Base-by-base conservation (phyloP, 2,797 vertebrate genomes). In the Mus caroli region DNA sequence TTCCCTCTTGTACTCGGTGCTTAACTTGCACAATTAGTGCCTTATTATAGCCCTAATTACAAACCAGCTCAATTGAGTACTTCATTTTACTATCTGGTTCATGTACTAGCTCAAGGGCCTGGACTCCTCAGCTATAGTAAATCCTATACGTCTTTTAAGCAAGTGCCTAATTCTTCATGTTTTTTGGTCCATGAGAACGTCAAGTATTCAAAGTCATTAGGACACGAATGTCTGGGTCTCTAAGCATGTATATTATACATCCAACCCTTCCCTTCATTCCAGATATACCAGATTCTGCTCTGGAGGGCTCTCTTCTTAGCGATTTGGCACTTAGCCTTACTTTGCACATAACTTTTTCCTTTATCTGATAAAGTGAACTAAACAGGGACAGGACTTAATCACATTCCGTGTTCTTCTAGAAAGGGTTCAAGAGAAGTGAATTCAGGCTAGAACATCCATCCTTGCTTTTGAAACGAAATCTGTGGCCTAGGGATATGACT, bases 41-140 rank as follows among this genome's bases (percentile, higher is more conserved):
- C 91, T 96, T 75, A 93, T 94, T 96, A 94, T 20, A 93, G 84
- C 75, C 54, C 73, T 96, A 97, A 96, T 94, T 77, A 96, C 89
- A 92, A 75, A 1, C 4, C 1, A 26, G 75, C 60, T 95, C 90
- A 93, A 79, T 26, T 82, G 77, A 96, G 82, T 58, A 79, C 28
- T 96, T 97, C 40, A 94, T 79, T 98, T 95, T 89, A 96, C 71
- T 92, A 88, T 87, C 95, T 97, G 75, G 80, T 92, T 87, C 85
- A 54, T 43, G 67, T 0, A 75, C 43, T 93, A 91, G 86, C 92
- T 95, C 80, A 76, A 85, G 95, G 67, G 71, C 83, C 56, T 73
- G 6, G 76, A 75, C 54, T 90, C 37, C 56, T 71, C 37, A 37
- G 69, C 87, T 86, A 85, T 1, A 83, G 94, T 62, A 83, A 94